Percentiles rank a stretch among this genome's conserved stretches.
Conservation (phyloP, 2,888 invertebrate genomes). For the Limnephilus lunatus region DNA sequence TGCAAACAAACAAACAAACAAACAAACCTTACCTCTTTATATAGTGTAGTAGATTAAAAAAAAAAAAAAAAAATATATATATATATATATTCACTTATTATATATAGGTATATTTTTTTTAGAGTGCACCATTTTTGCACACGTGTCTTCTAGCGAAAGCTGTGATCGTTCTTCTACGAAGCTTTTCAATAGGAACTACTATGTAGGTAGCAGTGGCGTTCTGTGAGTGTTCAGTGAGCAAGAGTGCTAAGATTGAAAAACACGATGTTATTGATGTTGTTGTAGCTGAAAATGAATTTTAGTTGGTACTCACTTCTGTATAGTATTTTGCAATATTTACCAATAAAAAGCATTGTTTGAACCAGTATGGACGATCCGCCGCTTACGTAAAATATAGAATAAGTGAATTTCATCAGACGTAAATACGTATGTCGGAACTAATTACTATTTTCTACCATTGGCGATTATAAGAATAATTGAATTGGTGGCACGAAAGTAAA, state of each 20-base stretch:
- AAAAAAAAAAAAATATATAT: too few species aligned
- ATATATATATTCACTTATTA: too few species aligned
- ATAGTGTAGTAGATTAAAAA: too few species aligned
- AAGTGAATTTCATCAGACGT: not conserved
- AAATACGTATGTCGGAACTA: not conserved
- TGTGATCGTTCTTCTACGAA: not conserved
- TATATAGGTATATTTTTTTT: too few species aligned
- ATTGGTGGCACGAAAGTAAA: not conserved
- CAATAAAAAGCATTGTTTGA: not conserved
- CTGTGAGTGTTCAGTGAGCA: too few species aligned
- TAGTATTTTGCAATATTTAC: not conserved
- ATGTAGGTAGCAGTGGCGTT: not conserved
- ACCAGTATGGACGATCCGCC: not conserved
- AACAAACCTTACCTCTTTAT: too few species aligned
- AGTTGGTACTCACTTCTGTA: not conserved
- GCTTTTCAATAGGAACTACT: not conserved
- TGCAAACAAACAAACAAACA: too few species aligned
- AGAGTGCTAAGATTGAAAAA: too few species aligned
- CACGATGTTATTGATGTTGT: too few species aligned
- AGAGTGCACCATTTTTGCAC: not conserved
- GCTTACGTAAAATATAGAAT: not conserved
- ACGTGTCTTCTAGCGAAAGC: not conserved
- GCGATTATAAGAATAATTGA: not conserved
- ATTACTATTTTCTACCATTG: not conserved
- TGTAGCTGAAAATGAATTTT: too few species aligned